A percentile compares a stretch with the other conserved stretches of the same genome.
phyloP scores from a whole-genome alignment of 2,888 invertebrate species.

The Yponomeuta evonymella region DNA sequence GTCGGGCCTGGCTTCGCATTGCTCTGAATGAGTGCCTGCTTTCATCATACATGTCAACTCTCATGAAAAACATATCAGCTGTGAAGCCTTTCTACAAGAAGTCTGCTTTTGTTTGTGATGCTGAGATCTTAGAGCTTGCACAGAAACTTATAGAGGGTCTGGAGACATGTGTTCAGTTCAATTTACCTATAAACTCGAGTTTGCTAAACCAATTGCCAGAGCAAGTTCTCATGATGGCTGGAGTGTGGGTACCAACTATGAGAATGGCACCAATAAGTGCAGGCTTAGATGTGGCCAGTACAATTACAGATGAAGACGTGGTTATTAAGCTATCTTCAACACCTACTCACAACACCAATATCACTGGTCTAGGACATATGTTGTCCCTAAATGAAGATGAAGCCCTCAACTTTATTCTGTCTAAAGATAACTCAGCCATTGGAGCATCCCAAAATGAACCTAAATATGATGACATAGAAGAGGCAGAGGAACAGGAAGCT shows the following conservation, averaged over 20 bases:
- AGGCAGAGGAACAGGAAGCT: conserved; percentile 16
- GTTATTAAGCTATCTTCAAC: conserved; percentile 56
- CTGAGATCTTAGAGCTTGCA: conserved; percentile 86
- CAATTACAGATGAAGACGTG: conserved; percentile 66
- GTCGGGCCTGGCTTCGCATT: conserved; percentile 93
- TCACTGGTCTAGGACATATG: conserved; percentile 66
- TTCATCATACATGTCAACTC: conserved; percentile 89
- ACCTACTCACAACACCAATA: conserved; percentile 47
- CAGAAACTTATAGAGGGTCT: conserved; percentile 85
- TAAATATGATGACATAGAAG: conserved; percentile 24
- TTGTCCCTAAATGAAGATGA: conserved; percentile 81
- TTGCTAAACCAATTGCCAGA: conserved; percentile 93
- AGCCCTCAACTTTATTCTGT: conserved; percentile 81
- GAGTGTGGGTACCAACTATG: conserved; percentile 88
- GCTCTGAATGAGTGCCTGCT: conserved; percentile 92
- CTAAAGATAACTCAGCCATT: conserved; percentile 42
- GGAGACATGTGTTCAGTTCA: conserved; percentile 83
- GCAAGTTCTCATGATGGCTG: conserved; percentile 87
- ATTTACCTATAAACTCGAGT: conserved; percentile 89
- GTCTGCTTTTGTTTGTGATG: conserved; percentile 88
- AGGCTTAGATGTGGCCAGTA: conserved; percentile 87
- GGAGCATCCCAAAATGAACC: conserved; percentile 20
- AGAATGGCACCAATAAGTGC: conserved; percentile 85
- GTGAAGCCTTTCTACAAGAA: conserved; percentile 89
- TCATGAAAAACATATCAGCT: conserved; percentile 84